phyloP scores from a whole-genome alignment of 1,140 invertebrate genomes.

The Whitmania pigra region DNA sequence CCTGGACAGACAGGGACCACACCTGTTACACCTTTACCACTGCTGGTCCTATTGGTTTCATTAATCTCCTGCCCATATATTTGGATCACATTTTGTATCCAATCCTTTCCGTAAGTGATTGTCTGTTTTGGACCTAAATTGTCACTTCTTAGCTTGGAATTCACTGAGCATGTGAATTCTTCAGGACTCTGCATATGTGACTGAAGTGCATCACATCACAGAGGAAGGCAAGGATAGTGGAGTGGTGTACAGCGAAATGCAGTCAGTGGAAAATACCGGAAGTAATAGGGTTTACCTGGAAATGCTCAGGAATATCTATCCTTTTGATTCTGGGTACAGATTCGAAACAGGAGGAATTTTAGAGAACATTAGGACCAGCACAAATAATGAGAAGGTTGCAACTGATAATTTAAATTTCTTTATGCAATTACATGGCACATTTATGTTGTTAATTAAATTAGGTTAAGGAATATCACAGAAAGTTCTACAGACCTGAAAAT shows the following conservation, averaged over 20 bases:
- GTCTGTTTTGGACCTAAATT: neutral
- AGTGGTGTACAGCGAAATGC: constrained; percentile 87
- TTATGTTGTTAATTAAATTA: constrained; percentile 33
- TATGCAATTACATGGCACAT: too few species aligned
- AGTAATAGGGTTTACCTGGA: constrained; percentile 52
- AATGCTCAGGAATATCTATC: constrained; percentile 58
- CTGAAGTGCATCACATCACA: constrained; percentile 82
- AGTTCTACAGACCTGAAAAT: constrained; percentile 82
- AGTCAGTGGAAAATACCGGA: constrained; percentile 66
- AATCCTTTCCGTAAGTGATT: constrained; percentile 55
- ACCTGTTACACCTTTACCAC: constrained; percentile 78
- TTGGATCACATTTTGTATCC: constrained; percentile 78
- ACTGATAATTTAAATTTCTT: neutral
- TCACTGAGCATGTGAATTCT: neutral
- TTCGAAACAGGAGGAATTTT: constrained; percentile 70
- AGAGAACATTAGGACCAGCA: constrained; percentile 67
- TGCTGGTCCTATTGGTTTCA: constrained; percentile 60
- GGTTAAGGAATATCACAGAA: constrained; percentile 64
- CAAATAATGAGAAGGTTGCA: constrained; percentile 62
- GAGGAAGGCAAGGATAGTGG: constrained; percentile 74
- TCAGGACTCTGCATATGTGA: constrained; percentile 21
- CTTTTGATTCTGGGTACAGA: constrained; percentile 66
- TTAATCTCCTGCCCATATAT: constrained; percentile 75
- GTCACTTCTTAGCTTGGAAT: neutral
- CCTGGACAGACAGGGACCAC: constrained; percentile 63